Evolutionary conservation across 2,113 vertebrate species (phyloP).

Genomic region (Trachemys scripta): DNA sequence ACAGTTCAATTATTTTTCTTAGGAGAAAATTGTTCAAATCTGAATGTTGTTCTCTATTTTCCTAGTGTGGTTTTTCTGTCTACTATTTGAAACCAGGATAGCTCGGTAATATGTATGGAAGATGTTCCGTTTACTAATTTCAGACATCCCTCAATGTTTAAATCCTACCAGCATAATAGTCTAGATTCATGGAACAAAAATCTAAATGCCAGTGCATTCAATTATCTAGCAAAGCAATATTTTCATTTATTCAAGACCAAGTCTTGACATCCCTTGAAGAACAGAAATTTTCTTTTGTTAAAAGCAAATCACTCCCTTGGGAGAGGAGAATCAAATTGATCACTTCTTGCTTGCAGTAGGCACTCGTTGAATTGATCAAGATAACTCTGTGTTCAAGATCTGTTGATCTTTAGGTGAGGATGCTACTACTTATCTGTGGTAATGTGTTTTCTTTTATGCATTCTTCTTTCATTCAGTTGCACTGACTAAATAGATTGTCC

Average conservation of each 20-base stretch:
- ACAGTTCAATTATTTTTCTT: constrained; percentile 45
- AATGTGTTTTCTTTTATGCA: not conserved
- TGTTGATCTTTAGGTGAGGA: not conserved
- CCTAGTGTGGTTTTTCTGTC: not conserved
- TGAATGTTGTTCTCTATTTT: constrained; percentile 11
- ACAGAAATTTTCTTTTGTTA: not conserved
- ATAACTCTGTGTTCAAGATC: not conserved
- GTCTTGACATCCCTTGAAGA: not conserved
- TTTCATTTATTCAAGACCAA: not conserved
- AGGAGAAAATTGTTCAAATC: constrained; percentile 35
- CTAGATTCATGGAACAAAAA: constrained; percentile 42
- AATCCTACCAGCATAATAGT: constrained; percentile 39
- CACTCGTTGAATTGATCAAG: not conserved
- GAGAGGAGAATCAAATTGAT: not conserved
- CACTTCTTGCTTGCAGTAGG: not conserved
- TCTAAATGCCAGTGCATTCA: constrained; percentile 19
- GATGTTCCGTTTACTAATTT: constrained; percentile 57
- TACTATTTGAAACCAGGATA: constrained; percentile 8
- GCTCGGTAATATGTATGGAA: constrained; percentile 19
- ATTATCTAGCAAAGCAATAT: not conserved
- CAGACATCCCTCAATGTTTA: constrained; percentile 25
- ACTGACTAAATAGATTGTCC: not conserved
- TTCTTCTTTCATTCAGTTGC: not conserved
- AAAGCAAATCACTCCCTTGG: not conserved
- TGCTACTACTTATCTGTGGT: not conserved